Base-by-base conservation (phyloP, 2,797 vertebrate species). In the Spea hammondii region DNA sequence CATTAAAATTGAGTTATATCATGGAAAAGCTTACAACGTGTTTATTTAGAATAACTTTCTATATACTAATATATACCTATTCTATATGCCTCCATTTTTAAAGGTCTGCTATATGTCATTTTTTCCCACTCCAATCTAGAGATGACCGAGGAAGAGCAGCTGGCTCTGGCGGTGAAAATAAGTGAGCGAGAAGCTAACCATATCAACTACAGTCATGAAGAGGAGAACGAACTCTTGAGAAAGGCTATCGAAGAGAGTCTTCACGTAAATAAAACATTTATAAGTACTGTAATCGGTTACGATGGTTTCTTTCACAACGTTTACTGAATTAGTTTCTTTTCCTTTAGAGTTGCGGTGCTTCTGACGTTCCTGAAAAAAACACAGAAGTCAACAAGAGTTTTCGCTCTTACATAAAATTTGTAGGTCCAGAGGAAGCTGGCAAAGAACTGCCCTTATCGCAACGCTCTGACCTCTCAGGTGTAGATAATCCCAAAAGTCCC, bases 81-180 rank as follows among this genome's bases (percentile, higher is more conserved):
- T 32, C 32, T 32, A 32, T 32, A 32, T 2, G 2, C 32, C 32
- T 32, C 32, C 32, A 32, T 32, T 32, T 32, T 32, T 1, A 32
- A 32, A 32, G 32, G 32, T 32, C 32, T 32, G 32, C 32, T 32
- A 32, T 32, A 32, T 32, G 32, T 32, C 2, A 32, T 32, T 32
- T 59, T 5, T 59, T 10, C 55, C 8, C n/a, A 0, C 55, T 11
- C n/a, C 55, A 10, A 32, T 70, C 67, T 84, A 98, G 96, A 95
- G 73, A 95, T 99, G 96, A 95, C 94, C 1, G 97, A 99, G 90
- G 96, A 98, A 66, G 95, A 99, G 84, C 96, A 98, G 89, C 89
- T 99, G 91, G 94, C 93, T 65, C 83, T 97, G 88, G 97, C 97
- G 54, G 84, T 99, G 84, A 92, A 89, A 85, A 94, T 98, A 85